Evolutionary conservation across 2,113 vertebrate genomes (phyloP).

Genomic region (Grantiella picta): DNA sequence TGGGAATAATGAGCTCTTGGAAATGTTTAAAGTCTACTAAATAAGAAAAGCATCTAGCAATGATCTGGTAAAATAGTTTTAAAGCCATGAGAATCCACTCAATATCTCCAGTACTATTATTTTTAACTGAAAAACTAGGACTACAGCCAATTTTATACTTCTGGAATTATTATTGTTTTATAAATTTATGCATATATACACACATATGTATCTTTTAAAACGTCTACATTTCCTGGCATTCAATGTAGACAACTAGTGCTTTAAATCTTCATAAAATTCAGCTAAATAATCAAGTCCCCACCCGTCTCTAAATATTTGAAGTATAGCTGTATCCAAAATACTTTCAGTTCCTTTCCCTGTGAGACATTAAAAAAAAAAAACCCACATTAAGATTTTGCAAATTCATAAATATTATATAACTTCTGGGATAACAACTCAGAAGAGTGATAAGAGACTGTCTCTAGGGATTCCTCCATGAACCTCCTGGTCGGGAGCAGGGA

Average conservation of each 20-base stretch:
- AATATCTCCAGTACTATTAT: slow-evolving; percentile 57
- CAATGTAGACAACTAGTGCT: not conserved
- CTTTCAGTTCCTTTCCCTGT: not conserved
- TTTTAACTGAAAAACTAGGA: slow-evolving; percentile 62
- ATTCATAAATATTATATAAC: not conserved
- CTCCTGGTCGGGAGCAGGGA: not conserved
- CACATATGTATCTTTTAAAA: slow-evolving; percentile 2
- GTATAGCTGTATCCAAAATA: not conserved
- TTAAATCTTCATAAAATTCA: slow-evolving; percentile 5
- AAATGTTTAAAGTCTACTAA: slow-evolving; percentile 60
- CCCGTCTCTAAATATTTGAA: not conserved
- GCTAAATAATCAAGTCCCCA: not conserved
- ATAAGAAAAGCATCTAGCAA: slow-evolving; percentile 63
- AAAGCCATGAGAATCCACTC: slow-evolving; percentile 39
- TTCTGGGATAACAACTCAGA: not conserved
- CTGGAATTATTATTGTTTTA: slow-evolving; percentile 37
- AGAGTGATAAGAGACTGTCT: not conserved
- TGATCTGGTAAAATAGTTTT: slow-evolving; percentile 57
- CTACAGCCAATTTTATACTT: slow-evolving; percentile 35
- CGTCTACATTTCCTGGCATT: not conserved
- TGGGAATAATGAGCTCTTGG: slow-evolving; percentile 49
- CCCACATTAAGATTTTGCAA: not conserved
- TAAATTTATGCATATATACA: not conserved
- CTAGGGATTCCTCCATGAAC: not conserved
- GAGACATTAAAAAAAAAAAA: not conserved